These are phyloP conservation scores for Typhlichthys subterraneus DNA, from an alignment of 2,797 vertebrate genomes.

Conservation along the genomic window DNA sequence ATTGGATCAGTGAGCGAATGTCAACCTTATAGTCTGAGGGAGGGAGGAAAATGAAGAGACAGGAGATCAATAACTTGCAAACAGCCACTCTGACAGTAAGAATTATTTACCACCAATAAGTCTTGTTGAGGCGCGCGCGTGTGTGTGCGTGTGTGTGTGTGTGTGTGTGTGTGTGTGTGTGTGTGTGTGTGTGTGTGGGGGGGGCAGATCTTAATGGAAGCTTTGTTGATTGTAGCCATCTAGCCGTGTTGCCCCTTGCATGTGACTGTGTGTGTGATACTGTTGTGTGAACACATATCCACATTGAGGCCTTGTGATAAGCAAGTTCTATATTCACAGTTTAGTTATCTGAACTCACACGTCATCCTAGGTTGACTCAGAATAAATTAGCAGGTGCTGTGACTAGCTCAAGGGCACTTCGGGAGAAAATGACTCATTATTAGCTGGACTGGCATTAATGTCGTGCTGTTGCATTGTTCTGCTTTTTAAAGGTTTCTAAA, in stretches of 20 bases:
- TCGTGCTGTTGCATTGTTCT: not conserved
- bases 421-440: no score
- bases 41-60: conserved; percentile 27
- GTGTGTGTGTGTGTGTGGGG: not conserved
- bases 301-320: not conserved
- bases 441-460: not conserved
- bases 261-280: not conserved
- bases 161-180: not conserved
- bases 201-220: not conserved
- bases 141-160: not conserved
- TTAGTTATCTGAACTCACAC: no score
- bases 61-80: conserved; percentile 63
- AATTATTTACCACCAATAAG: conserved; percentile 37
- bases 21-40: conserved; percentile 30
- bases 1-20: conserved; percentile 31
- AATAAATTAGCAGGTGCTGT: no score
- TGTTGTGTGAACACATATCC: not conserved
- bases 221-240: not conserved
- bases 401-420: no score
- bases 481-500: no score
- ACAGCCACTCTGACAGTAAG: conserved; percentile 39
- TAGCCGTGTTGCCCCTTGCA: not conserved
- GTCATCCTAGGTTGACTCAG: no score
- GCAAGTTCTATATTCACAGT: no score
- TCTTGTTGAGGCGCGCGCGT: not conserved